Evolutionary conservation across 2,888 invertebrate genomes (phyloP).

Genomic region (Euphydryas editha): DNA sequence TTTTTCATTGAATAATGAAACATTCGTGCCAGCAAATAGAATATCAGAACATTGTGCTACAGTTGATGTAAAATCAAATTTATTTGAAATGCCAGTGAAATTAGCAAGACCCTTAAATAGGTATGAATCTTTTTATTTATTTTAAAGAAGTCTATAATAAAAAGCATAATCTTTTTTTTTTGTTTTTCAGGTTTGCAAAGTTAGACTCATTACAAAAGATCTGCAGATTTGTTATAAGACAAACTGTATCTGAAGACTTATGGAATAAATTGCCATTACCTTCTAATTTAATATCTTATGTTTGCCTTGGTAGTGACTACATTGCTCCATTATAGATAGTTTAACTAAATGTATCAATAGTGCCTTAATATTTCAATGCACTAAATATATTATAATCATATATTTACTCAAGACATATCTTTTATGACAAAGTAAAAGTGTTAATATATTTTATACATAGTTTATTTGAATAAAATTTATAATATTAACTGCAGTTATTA

Average conservation of each 20-base stretch:
- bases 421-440: constrained; percentile 52
- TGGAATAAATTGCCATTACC: constrained; percentile 87
- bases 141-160: neutral
- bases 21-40: constrained; percentile 78
- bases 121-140: constrained; percentile 50
- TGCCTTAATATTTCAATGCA: constrained; percentile 58
- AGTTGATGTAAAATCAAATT: constrained; percentile 75
- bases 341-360: constrained; percentile 45
- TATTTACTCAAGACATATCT: constrained; percentile 42
- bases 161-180: constrained; percentile 53
- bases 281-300: constrained; percentile 74
- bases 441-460: constrained; percentile 66
- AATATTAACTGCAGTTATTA: constrained; percentile 51
- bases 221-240: constrained; percentile 89
- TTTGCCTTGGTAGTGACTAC: constrained; percentile 78
- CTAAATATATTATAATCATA: constrained; percentile 46
- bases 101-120: constrained; percentile 78
- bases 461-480: constrained; percentile 39
- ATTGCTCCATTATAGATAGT: constrained; percentile 67
- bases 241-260: constrained; percentile 86
- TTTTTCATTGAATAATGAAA: constrained; percentile 85
- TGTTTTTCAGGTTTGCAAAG: constrained; percentile 85
- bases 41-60: constrained; percentile 80
- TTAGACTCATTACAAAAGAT: constrained; percentile 87
- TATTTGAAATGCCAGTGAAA: constrained; percentile 79